Evolutionary conservation across 2,797 vertebrate genomes (phyloP).

Genomic region (Monodelphis domestica): DNA sequence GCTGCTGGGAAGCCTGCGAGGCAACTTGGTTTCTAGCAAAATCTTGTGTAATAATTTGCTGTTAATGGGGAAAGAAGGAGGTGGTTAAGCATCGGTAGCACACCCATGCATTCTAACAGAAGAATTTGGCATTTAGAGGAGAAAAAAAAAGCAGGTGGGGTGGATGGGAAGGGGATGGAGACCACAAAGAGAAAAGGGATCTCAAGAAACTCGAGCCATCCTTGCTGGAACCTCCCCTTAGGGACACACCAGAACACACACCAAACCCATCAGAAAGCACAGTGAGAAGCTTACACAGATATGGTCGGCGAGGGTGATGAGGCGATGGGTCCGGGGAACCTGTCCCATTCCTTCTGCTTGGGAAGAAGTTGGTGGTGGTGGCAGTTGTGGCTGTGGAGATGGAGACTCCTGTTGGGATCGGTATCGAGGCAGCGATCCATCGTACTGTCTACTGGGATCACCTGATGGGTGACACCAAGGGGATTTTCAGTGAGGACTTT

Average conservation of each 20-base stretch:
- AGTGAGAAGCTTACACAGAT: conserved; percentile 91
- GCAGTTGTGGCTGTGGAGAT: conserved; percentile 86
- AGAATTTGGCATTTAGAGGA: neutral
- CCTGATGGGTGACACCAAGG: conserved; percentile 75
- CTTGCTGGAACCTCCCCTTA: conserved; percentile 21
- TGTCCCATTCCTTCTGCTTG: conserved; percentile 91
- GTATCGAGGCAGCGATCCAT: conserved; percentile 90
- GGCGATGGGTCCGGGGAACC: conserved; percentile 93
- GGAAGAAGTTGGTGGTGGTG: conserved; percentile 80
- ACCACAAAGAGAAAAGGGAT: neutral
- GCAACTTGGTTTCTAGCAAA: conserved; percentile 96
- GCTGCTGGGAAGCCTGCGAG: conserved; percentile 86
- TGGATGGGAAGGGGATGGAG: neutral
- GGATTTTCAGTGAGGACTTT: neutral
- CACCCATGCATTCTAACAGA: neutral
- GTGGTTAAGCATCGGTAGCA: conserved; percentile 54
- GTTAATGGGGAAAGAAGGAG: conserved; percentile 53
- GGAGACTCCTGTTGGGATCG: conserved; percentile 89
- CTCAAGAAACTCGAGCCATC: neutral
- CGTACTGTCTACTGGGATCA: conserved; percentile 87
- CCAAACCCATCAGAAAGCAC: neutral
- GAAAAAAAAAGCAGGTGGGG: neutral
- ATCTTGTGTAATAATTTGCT: conserved; percentile 99
- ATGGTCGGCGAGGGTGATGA: conserved; percentile 98
- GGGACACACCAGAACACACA: neutral